Percentiles rank a stretch among this genome's conserved stretches.
Evolutionary conservation across 2,797 vertebrate species (phyloP).

Genomic region (Periparus ater): DNA sequence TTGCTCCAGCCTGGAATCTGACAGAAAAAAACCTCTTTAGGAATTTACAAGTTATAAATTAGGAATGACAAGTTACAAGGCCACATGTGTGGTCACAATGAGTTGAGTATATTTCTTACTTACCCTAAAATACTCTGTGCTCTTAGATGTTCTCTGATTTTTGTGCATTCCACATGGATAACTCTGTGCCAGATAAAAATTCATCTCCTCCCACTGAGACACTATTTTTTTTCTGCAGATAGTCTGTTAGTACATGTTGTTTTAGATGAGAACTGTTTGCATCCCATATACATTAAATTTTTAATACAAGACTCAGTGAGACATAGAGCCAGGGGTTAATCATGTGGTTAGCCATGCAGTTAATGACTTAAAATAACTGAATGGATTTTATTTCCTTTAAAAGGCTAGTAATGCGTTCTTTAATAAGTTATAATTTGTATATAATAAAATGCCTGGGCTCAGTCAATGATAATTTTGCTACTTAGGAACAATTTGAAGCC

Average conservation of each 20-base stretch:
- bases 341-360: background rate
- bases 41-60: background rate
- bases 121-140: background rate
- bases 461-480: background rate
- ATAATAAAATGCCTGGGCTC: conserved; percentile 9
- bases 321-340: conserved; percentile 6
- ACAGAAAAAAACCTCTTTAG: background rate
- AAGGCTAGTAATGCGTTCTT: conserved; percentile 8
- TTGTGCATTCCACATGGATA: background rate
- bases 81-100: background rate
- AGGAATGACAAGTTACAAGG: background rate
- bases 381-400: conserved; percentile 26
- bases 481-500: background rate
- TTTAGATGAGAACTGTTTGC: background rate
- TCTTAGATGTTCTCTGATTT: background rate
- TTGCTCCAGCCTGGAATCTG: background rate
- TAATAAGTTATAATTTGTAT: conserved; percentile 25
- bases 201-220: background rate
- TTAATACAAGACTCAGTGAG: background rate
- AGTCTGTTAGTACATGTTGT: background rate
- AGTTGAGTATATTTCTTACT: background rate
- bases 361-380: conserved; percentile 28
- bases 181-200: background rate
- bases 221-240: background rate
- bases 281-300: background rate